phyloP scores from a whole-genome alignment of 1,140 invertebrate genomes.

The Hyposmocoma kahamanoa region DNA sequence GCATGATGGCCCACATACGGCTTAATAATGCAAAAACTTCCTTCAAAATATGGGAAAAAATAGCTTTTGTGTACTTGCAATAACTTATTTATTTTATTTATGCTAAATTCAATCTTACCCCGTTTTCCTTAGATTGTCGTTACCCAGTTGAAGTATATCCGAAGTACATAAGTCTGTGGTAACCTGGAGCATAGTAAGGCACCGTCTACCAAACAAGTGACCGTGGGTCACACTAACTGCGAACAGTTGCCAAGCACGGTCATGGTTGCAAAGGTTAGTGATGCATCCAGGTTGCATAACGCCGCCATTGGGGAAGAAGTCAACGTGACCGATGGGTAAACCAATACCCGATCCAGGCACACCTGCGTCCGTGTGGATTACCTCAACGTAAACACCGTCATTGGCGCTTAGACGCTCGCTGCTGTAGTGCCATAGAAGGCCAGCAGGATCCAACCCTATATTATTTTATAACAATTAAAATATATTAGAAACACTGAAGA shows the following conservation, averaged over 20 bases:
- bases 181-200: neutral
- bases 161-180: conserved; percentile 1
- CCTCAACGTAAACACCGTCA: conserved; percentile 76
- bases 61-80: neutral
- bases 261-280: conserved; percentile 75
- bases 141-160: conserved; percentile 2
- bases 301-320: conserved; percentile 86
- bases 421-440: conserved; percentile 72
- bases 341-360: conserved; percentile 46
- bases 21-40: neutral
- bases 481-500: neutral
- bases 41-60: neutral
- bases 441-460: conserved; percentile 80
- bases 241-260: conserved; percentile 74
- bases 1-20: neutral
- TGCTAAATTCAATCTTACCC: conserved; percentile 8
- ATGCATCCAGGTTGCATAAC: conserved; percentile 47
- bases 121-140: conserved; percentile 3
- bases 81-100: too few species aligned
- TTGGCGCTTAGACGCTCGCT: conserved; percentile 59
- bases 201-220: conserved; percentile 10
- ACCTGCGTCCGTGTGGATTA: conserved; percentile 82
- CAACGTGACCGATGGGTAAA: conserved; percentile 73
- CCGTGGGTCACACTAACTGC: conserved; percentile 32
- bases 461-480: conserved; percentile 32